Base-by-base conservation (phyloP, 2,113 vertebrate species). In the Limnothrissa miodon region DNA sequence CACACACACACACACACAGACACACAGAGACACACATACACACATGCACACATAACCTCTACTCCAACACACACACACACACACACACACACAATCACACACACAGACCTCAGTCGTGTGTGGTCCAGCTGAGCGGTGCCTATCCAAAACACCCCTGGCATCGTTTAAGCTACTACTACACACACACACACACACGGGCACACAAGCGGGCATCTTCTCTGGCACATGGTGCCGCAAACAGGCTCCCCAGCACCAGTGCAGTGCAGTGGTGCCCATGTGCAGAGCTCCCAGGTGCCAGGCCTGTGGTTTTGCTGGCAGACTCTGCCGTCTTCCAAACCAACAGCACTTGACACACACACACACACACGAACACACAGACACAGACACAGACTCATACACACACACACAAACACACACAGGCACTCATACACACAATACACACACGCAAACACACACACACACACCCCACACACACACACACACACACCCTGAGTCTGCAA, bases 11-110 rank as follows among this genome's bases (percentile, higher is more conserved):
- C n/a, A n/a, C n/a, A n/a, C n/a, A n/a, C n/a, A n/a, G n/a, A n/a
- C n/a, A n/a, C n/a, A n/a, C n/a, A n/a, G n/a, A n/a, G n/a, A n/a
- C n/a, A n/a, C n/a, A n/a, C n/a, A n/a, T n/a, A n/a, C n/a, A n/a
- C n/a, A n/a, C n/a, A n/a, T n/a, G n/a, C n/a, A n/a, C n/a, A n/a
- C n/a, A n/a, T n/a, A 17, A 56, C 53, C 17, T 21, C 17, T 21
- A 23, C 21, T 23, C 53, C 11, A 21, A 56, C 25, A 36, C 11
- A 66, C 59, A 66, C n/a, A 66, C 59, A 66, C 59, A 33, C 59
- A 66, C 59, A 66, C 59, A 29, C 59, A 66, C 59, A 66, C 59
- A 66, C 59, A 39, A 13, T 36, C 66, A 39, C 66, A 74, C 66
- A 74, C 33, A 36, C 29, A 74, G 66, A 36, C 29, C 66, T 36